phyloP scores from a whole-genome alignment of 2,888 invertebrate species.

The Idaea aversata region DNA sequence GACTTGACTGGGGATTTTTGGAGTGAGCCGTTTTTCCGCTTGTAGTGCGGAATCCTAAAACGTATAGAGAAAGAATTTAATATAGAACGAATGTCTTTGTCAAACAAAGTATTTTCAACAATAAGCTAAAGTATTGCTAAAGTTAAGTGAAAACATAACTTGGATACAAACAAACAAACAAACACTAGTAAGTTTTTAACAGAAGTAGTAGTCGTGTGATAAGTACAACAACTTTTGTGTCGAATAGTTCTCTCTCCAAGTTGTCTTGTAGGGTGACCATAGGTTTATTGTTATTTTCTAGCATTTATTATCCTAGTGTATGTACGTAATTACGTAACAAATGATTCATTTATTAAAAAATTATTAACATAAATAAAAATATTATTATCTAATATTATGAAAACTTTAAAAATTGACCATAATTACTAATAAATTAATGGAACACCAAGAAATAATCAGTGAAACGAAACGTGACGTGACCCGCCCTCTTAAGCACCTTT shows the following conservation, averaged over 20 bases:
- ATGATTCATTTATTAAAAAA: too few relatives aligned
- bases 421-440: too few relatives aligned
- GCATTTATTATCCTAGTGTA: not conserved
- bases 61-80: not conserved
- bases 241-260: not conserved
- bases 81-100: not conserved
- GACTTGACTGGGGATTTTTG: too few relatives aligned
- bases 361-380: too few relatives aligned
- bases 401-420: too few relatives aligned
- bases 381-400: too few relatives aligned
- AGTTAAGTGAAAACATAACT: not conserved
- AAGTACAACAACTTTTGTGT: not conserved
- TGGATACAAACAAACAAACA: not conserved
- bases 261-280: not conserved
- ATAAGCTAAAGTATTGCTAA: not conserved
- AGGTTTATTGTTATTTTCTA: too few relatives aligned
- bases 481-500: too few relatives aligned
- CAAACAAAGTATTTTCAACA: not conserved
- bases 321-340: too few relatives aligned
- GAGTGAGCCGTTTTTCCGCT: not conserved
- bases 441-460: too few relatives aligned
- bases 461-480: too few relatives aligned
- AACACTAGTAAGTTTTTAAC: not conserved
- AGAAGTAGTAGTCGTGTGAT: not conserved
- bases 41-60: not conserved